phyloP scores from a whole-genome alignment of 2,888 invertebrate genomes.

The Gymnosoma rotundatum region DNA sequence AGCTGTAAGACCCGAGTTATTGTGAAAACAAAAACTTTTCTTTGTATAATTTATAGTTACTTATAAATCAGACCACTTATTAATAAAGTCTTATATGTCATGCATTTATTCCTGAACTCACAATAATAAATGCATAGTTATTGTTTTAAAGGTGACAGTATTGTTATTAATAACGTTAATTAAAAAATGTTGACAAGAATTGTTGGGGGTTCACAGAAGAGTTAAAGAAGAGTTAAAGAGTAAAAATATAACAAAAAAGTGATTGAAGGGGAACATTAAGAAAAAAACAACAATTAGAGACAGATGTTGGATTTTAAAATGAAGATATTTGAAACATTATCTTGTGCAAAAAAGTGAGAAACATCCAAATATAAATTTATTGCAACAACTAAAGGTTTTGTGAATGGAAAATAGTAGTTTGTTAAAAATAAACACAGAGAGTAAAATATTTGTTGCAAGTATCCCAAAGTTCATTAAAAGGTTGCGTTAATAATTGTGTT shows the following conservation, averaged over 20 bases:
- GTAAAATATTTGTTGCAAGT: no score
- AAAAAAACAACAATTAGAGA: not conserved
- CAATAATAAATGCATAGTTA: not conserved
- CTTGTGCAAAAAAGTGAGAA: conserved; percentile 9
- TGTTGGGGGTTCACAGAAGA: not conserved
- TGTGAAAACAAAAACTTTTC: not conserved
- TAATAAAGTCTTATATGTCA: not conserved
- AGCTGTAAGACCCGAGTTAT: no score
- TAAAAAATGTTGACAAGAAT: not conserved
- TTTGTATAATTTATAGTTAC: not conserved
- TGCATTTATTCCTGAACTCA: not conserved
- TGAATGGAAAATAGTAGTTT: no score
- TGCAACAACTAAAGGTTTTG: not conserved
- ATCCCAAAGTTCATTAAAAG: no score
- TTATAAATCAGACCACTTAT: conserved; percentile 1
- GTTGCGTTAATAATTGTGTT: no score
- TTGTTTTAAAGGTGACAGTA: not conserved
- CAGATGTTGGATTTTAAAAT: not conserved
- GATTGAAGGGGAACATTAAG: not conserved
- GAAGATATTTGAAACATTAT: conserved; percentile 15
- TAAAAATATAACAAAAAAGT: not conserved
- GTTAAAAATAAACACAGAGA: not conserved
- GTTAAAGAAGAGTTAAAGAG: not conserved
- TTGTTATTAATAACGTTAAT: no score
- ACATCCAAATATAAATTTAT: conserved; percentile 9